phyloP scores from a whole-genome alignment of 2,797 vertebrate genomes.

The Acanthis flammea region DNA sequence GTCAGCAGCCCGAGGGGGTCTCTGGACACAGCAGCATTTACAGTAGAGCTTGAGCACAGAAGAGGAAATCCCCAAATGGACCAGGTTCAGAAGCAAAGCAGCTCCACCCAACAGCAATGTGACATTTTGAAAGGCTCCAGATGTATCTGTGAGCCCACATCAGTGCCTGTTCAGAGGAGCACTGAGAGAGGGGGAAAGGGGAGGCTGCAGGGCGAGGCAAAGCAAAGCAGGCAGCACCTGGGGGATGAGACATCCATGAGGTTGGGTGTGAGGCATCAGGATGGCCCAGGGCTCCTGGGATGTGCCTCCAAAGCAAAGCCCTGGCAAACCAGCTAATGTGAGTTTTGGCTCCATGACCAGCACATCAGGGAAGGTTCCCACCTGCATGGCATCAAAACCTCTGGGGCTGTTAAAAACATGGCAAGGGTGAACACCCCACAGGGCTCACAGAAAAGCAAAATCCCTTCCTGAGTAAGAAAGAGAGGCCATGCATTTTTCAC shows the following conservation, averaged over 20 bases:
- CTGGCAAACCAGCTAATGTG: neutral
- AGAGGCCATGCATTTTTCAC: neutral
- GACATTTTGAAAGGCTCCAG: neutral
- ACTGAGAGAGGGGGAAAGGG: neutral
- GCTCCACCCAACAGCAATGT: neutral
- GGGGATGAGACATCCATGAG: neutral
- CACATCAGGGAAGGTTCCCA: neutral
- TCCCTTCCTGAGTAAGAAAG: neutral
- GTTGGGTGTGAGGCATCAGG: neutral
- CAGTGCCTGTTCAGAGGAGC: accelerated
- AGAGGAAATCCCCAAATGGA: neutral
- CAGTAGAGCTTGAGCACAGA: neutral
- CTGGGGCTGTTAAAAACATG: neutral
- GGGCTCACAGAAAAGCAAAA: neutral
- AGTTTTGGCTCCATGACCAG: neutral
- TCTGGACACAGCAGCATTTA: neutral
- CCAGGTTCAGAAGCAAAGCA: neutral
- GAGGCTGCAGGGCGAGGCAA: neutral
- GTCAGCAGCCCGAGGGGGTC: neutral
- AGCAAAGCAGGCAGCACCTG: neutral
- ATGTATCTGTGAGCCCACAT: accelerated
- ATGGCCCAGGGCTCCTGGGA: neutral
- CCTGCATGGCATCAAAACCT: neutral
- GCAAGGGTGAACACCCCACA: neutral
- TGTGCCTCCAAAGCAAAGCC: neutral